Base-by-base conservation (phyloP, 2,888 invertebrate genomes). In the Heliconius aoede region DNA sequence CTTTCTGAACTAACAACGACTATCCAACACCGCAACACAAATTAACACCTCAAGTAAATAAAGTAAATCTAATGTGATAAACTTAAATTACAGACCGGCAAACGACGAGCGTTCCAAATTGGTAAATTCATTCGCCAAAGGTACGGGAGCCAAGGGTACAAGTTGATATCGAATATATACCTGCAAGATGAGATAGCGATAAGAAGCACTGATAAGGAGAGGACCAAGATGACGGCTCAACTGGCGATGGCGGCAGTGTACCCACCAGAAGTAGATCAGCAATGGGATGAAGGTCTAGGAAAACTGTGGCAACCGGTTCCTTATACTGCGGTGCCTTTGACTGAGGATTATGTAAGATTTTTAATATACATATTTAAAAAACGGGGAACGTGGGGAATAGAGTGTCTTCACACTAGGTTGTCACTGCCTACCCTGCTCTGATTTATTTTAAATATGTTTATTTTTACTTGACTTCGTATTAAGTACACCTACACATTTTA, bases 301-400 rank as follows among this genome's bases (percentile, higher is more conserved):
- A 91, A 87, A 77, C 80, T 93, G 1, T 94, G 94, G 94, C 94
- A 94, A 77, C 94, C 94, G 0, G 87, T 94, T 0, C 94, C 94
- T 0, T 94, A 93, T 72, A 86, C 83, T 0, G 85, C 91, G 32
- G 89, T 91, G 18, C 92, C 94, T 0, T 78, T 93, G 26, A 74
- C 83, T 11, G 88, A 92, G 69, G 94, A 94, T 79, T 94, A 90
- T 84, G 94, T 94, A 79, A 91, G 94, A 90, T 15, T 46, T 46
- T 46, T 18, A 2, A 36, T 36, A 36, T 36, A 36, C 11, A 36
- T 36, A 1, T 36, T 36, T 36, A n/a, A n/a, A n/a, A n/a, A n/a
- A n/a, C n/a, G n/a, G n/a, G n/a, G n/a, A n/a, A n/a, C n/a, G n/a
- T n/a, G n/a, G n/a, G n/a, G n/a, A n/a, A n/a, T n/a, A n/a, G n/a